Base-by-base conservation (phyloP, 2,888 invertebrate species). In the Isotomurus palustris region DNA sequence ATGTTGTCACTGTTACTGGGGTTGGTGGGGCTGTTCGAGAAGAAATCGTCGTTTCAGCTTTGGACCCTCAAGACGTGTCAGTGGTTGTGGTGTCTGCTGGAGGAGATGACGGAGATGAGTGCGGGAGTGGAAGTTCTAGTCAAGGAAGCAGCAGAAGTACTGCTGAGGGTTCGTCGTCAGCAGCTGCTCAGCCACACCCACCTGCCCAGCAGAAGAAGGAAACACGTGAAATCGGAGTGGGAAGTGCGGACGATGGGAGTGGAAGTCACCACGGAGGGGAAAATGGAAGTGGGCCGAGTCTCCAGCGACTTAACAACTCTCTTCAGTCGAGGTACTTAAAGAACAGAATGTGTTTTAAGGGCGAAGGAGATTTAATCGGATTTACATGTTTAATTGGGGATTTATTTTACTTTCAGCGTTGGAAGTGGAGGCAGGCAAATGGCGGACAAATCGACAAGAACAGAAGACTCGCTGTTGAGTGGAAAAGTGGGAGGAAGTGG, bases 401-500 rank as follows among this genome's bases (percentile, higher is more conserved):
- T n/a, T 49, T 24, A 27, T 47, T 45, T 27, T 53, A 28, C 32
- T 41, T 45, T 45, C 25, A 58, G 62, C 55, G 56, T 66, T 53
- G 52, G 44, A 25, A 64, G 65, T 63, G 58, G 58, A 47, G 44
- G 55, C 60, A 71, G 70, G 54, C 70, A 71, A 56, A 82, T 80
- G 78, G 82, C 82, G 73, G 82, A 84, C 76, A 85, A 85, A 78
- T 83, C 84, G 74, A 82, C 83, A 73, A 84, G 84, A 81, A 85
- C 84, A 78, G 85, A 80, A 74, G 77, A 78, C 75, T 71, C 72
- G 68, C 66, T 72, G 60, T 61, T 71, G 62, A 72, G 71, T 58
- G 71, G 72, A 54, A 72, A 70, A n/a, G n/a, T n/a, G n/a, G n/a
- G n/a, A n/a, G n/a, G n/a, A n/a, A n/a, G n/a, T n/a, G n/a, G n/a